Conservation (phyloP, 2,113 vertebrate species). For the human (Homo sapiens) region DNA sequence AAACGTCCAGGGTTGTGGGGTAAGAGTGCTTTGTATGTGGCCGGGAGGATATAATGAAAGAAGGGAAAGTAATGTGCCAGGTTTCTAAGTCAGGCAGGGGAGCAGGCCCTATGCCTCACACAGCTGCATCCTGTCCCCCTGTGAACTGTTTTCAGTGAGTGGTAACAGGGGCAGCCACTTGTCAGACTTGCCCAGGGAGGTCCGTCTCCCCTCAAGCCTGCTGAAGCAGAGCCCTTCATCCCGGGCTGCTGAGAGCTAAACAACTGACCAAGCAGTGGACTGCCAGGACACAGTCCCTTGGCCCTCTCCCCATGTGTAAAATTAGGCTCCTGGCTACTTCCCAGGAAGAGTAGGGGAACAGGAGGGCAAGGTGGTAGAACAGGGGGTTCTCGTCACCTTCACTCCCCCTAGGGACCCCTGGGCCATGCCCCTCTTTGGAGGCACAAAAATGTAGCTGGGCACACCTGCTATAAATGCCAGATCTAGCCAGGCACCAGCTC, state of each 20-base stretch:
- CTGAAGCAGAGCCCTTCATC: not conserved
- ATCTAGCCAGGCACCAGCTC: not conserved
- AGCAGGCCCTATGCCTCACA: accelerated
- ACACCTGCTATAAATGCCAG: not conserved
- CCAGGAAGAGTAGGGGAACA: too few species aligned
- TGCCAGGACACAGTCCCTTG: not conserved
- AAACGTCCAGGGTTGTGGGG: accelerated
- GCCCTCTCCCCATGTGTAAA: not conserved
- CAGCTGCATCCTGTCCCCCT: not conserved
- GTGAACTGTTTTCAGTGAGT: not conserved
- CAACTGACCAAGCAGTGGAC: not conserved
- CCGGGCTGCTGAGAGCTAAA: not conserved
- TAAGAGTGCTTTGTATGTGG: not conserved
- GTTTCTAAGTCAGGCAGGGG: not conserved
- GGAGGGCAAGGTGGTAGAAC: not conserved
- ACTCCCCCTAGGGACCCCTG: not conserved
- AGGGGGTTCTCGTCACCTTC: not conserved
- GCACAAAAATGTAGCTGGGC: not conserved
- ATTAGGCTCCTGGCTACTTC: not conserved
- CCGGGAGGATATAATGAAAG: not conserved
- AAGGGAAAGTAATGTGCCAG: not conserved
- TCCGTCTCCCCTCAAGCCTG: not conserved
- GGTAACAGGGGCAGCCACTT: not conserved
- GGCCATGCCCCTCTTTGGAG: not conserved
- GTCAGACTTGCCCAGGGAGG: not conserved